Percentiles rank a stretch among this genome's conserved stretches.
phyloP scores from a whole-genome alignment of 2,888 invertebrate genomes.

The Thumatha senex region DNA sequence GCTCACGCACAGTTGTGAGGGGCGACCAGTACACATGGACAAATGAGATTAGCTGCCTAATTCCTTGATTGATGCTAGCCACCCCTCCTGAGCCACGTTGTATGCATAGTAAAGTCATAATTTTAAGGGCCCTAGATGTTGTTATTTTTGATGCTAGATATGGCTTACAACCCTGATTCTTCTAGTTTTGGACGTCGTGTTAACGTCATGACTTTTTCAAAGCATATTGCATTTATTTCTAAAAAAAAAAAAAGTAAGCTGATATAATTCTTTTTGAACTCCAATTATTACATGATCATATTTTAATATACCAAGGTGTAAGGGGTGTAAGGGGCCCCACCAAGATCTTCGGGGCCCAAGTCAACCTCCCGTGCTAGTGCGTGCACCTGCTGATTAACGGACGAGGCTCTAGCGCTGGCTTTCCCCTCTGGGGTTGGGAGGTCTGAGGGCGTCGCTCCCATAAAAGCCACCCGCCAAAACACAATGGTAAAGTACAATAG shows the following conservation, averaged over 20 bases:
- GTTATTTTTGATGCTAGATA: slow-evolving; percentile 24
- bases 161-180: background rate
- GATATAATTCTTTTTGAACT: background rate
- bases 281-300: no score
- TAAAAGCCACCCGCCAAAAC: no score
- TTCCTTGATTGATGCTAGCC: slow-evolving; percentile 71
- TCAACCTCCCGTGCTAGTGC: no score
- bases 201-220: background rate
- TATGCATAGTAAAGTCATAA: slow-evolving; percentile 53
- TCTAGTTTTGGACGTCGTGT: background rate
- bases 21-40: slow-evolving; percentile 50
- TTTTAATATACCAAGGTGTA: no score
- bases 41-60: slow-evolving; percentile 69
- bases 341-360: no score
- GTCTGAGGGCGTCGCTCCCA: no score
- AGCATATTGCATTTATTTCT: no score
- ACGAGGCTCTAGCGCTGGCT: no score
- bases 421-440: no score
- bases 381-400: no score
- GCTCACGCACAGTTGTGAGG: slow-evolving; percentile 42
- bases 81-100: slow-evolving; percentile 40
- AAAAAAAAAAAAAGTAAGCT: background rate
- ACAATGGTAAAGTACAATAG: no score
- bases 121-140: slow-evolving; percentile 31
- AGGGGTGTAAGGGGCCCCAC: no score